Percentiles rank a stretch among this genome's conserved stretches.
Conservation (phyloP, 2,113 vertebrate species). For the Osmerus mordax region DNA sequence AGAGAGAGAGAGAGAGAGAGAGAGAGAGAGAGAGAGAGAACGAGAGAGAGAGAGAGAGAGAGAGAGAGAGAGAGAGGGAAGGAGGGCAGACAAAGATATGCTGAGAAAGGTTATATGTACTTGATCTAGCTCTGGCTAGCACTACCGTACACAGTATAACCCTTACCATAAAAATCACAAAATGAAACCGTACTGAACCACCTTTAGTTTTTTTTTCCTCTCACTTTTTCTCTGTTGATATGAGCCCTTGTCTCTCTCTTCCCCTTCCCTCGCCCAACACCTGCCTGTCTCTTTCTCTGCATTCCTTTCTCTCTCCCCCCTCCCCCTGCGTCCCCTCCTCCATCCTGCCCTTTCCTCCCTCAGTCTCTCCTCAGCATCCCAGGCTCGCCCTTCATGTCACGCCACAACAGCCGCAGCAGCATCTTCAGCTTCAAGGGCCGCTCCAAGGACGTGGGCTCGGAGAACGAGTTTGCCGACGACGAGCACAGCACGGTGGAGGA, state of each 20-base stretch:
- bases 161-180: too few relatives aligned
- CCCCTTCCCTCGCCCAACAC: not conserved
- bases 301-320: not conserved
- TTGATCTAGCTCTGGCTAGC: too few relatives aligned
- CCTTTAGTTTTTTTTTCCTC: too few relatives aligned
- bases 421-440: constrained; percentile 96
- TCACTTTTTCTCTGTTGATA: too few relatives aligned
- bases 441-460: constrained; percentile 87
- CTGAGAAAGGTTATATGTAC: too few relatives aligned
- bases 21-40: too few relatives aligned
- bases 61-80: too few relatives aligned
- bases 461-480: constrained; percentile 96
- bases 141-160: too few relatives aligned
- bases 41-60: too few relatives aligned
- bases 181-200: too few relatives aligned
- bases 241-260: constrained; percentile 9
- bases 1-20: too few relatives aligned
- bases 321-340: not conserved
- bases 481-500: constrained; percentile 98
- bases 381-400: constrained; percentile 93
- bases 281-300: constrained; percentile 69
- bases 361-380: constrained; percentile 97
- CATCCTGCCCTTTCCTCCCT: constrained; percentile 17
- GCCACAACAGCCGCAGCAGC: constrained; percentile 97
- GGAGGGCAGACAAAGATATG: too few relatives aligned